phyloP scores from a whole-genome alignment of 1,140 invertebrate genomes.

The Drosophila murphyi region DNA sequence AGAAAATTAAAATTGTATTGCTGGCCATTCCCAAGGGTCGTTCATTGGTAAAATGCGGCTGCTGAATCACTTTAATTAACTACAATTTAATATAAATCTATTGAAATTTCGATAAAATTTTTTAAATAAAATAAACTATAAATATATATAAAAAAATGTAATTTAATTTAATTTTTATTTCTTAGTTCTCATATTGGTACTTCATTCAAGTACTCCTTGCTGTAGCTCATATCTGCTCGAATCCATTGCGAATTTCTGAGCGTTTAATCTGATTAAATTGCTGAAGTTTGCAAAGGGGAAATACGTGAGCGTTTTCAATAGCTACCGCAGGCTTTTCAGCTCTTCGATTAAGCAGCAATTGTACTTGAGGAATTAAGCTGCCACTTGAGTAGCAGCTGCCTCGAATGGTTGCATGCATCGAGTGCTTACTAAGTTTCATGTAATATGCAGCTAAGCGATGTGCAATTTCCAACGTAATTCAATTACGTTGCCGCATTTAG shows the following conservation, averaged over 20 bases:
- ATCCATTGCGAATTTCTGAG: not conserved
- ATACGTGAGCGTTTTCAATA: constrained; percentile 31
- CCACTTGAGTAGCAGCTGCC: constrained; percentile 3
- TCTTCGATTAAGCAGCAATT: constrained; percentile 20
- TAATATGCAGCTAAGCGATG: constrained; percentile 22
- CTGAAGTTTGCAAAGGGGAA: not conserved
- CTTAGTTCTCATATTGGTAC: not conserved
- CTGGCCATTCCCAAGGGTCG: not conserved
- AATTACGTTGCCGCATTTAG: constrained; percentile 41
- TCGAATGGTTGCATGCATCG: constrained; percentile 2
- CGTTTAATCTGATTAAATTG: constrained; percentile 43
- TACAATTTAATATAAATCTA: not conserved
- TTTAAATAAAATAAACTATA: not conserved
- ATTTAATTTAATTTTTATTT: too few species aligned
- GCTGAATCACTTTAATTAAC: not conserved
- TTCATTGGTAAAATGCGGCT: constrained; percentile 3
- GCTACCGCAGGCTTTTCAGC: constrained; percentile 23
- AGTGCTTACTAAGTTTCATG: constrained; percentile 45
- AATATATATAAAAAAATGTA: too few species aligned
- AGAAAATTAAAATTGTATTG: constrained; percentile 11
- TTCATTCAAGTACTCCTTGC: not conserved
- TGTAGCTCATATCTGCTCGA: not conserved
- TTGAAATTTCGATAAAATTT: too few species aligned
- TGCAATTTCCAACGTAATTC: constrained; percentile 36
- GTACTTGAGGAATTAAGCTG: constrained; percentile 6